A percentile compares a stretch with the other conserved stretches of the same genome.
phyloP scores from a whole-genome alignment of 2,888 invertebrate species.

The Sialis lutaria region DNA sequence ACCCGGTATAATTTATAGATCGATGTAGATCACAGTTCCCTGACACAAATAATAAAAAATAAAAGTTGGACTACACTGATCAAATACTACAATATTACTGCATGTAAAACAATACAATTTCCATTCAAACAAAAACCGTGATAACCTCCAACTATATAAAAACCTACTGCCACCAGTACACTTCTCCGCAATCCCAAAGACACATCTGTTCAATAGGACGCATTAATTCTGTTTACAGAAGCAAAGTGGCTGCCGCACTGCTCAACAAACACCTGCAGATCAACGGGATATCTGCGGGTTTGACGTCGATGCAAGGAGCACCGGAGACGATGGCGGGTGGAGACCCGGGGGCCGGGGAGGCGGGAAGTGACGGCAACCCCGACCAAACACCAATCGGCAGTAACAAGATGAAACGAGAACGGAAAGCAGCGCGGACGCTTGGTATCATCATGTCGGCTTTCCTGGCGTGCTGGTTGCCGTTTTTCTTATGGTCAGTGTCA shows the following conservation, averaged over 20 bases:
- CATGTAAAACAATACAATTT: too few relatives aligned
- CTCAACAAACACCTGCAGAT: conserved; percentile 80
- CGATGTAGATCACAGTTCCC: too few relatives aligned
- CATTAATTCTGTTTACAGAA: conserved; percentile 34
- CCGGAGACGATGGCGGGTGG: conserved; percentile 16
- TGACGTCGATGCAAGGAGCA: conserved; percentile 30
- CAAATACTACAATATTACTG: too few relatives aligned
- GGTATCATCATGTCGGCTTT: conserved; percentile 96
- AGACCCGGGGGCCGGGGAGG: conserved; percentile 14
- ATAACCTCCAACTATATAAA: too few relatives aligned
- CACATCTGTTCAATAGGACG: too few relatives aligned
- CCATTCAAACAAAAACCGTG: too few relatives aligned
- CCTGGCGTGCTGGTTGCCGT: conserved; percentile 87
- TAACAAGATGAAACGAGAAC: conserved; percentile 74
- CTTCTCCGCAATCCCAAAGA: too few relatives aligned
- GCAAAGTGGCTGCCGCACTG: conserved; percentile 73
- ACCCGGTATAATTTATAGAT: too few relatives aligned
- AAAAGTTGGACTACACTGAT: too few relatives aligned
- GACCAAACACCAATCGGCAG: conserved; percentile 52
- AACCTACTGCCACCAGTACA: too few relatives aligned
- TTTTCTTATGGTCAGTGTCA: conserved; percentile 68
- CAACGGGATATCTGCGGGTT: conserved; percentile 63
- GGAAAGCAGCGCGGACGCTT: conserved; percentile 82
- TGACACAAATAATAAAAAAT: too few relatives aligned
- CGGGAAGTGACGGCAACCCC: conserved; percentile 20